Conservation (phyloP, 2,113 vertebrate species). For the Nibea coibor region DNA sequence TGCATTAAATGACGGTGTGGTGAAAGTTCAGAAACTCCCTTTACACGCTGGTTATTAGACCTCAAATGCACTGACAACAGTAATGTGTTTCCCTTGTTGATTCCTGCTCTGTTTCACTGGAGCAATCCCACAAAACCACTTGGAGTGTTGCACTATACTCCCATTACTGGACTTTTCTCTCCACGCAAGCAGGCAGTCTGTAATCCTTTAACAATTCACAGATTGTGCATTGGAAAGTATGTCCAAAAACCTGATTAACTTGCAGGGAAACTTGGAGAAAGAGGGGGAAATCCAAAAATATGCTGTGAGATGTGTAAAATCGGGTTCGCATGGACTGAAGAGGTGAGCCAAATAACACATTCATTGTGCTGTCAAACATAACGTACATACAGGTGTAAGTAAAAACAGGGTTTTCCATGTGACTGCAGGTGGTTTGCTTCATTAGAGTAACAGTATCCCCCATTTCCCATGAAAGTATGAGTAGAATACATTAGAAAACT, state of each 20-base stretch:
- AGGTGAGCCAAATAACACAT: constrained; percentile 4
- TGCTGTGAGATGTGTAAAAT: constrained; percentile 18
- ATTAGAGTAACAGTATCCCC: neutral
- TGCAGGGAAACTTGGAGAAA: constrained; percentile 36
- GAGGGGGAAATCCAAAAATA: constrained; percentile 41
- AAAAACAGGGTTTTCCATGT: neutral
- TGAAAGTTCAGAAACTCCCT: constrained; percentile 44
- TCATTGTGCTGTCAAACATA: neutral
- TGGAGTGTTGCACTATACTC: constrained; percentile 27
- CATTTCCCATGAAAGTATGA: too few relatives aligned
- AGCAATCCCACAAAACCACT: constrained; percentile 46
- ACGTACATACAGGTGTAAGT: neutral
- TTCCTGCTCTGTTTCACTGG: constrained; percentile 24
- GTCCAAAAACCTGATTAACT: constrained; percentile 55
- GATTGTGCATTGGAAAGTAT: constrained; percentile 64
- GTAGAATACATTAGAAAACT: neutral
- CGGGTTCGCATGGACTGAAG: neutral
- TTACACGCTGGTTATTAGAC: constrained; percentile 22
- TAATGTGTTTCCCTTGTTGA: constrained; percentile 30
- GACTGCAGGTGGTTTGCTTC: neutral
- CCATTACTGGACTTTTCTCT: constrained; percentile 59
- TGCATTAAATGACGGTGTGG: constrained; percentile 1
- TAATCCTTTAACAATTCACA: constrained; percentile 73
- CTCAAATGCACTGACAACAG: constrained; percentile 35
- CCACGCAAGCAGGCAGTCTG: constrained; percentile 37